Evolutionary conservation across 2,113 vertebrate species (phyloP), one percentile per base, ranked within the genome.

Genomic region (Prietella phreatophila): DNA sequence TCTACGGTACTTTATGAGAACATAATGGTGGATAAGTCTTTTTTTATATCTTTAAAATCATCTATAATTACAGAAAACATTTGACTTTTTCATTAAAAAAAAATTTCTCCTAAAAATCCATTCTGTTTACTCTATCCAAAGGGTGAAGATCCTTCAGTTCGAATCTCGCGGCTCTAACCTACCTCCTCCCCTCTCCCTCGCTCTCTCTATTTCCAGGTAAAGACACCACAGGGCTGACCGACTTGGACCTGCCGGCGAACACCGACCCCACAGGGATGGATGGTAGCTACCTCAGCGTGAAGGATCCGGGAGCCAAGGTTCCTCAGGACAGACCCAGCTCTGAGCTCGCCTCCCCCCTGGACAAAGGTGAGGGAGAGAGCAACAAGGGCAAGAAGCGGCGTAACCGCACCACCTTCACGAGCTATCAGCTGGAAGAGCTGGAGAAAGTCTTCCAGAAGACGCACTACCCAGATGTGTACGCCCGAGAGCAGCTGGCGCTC

Each of bases 371-470:
- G 61, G 96, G 96, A 0, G 98, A 99, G 91, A 98, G 96, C 94
- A 99, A 97, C 96, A 99, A 99, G 91, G 98, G 98, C 92, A 99
- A 99, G 88, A 99, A 99, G 92, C 92, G 98, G 25, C 95, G 98
- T 88, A 99, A 99, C 93, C 96, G 98, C 78, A 99, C 98, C n/a
- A 99, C 98, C 91, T 99, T 99, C 94, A 99, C 98, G 0, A 99
- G 98, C 89, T 99, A 99, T 94, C 98, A 99, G 93, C 94, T 99
- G 91, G 98, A 99, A 89, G 98, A 99, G 93, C 95, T 99, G 94
- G 98, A 99, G 94, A 99, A 99, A 89, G 97, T 99, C 92, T 99
- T 99, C 93, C 98, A 99, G 95, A 99, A 99, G 96, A 99, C 98
- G 5, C 98, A 99, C 94, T 99, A 99, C 91, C 98, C 98, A 0